Conservation (phyloP, 1,140 invertebrate genomes). For the Drosophila lacteicornis region DNA sequence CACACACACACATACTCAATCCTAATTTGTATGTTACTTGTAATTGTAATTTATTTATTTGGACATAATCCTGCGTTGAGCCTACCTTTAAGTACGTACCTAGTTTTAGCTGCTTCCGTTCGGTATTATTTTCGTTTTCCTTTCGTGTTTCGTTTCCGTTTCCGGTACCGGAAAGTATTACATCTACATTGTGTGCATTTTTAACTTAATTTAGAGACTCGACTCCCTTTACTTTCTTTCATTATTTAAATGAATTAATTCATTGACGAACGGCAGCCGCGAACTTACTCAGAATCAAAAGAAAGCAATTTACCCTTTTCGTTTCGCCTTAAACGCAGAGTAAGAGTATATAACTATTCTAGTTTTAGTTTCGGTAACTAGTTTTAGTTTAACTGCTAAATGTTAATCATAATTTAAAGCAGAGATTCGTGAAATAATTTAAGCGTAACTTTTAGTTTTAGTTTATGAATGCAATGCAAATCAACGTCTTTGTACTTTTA, state of each 20-base stretch:
- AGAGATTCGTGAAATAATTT: constrained; percentile 52
- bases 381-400: constrained; percentile 49
- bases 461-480: constrained; percentile 52
- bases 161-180: constrained; percentile 67
- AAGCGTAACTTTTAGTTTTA: constrained; percentile 56
- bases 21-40: constrained; percentile 72
- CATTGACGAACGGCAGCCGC: constrained; percentile 45
- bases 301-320: constrained; percentile 71
- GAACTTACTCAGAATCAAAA: constrained; percentile 74
- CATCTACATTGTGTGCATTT: constrained; percentile 67
- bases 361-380: constrained; percentile 63
- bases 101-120: constrained; percentile 29
- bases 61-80: constrained; percentile 24
- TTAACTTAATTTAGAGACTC: constrained; percentile 51
- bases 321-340: constrained; percentile 45
- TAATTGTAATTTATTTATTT: constrained; percentile 80
- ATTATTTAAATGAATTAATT: not conserved
- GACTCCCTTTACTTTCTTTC: constrained; percentile 26
- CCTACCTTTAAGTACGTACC: constrained; percentile 24
- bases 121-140: constrained; percentile 13
- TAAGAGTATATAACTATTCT: constrained; percentile 56
- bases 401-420: constrained; percentile 51
- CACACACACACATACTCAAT: constrained; percentile 65
- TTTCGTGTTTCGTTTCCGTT: constrained; percentile 39
- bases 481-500: constrained; percentile 62